Conservation (phyloP, 2,888 invertebrate species). For the Ditula angustiorana region DNA sequence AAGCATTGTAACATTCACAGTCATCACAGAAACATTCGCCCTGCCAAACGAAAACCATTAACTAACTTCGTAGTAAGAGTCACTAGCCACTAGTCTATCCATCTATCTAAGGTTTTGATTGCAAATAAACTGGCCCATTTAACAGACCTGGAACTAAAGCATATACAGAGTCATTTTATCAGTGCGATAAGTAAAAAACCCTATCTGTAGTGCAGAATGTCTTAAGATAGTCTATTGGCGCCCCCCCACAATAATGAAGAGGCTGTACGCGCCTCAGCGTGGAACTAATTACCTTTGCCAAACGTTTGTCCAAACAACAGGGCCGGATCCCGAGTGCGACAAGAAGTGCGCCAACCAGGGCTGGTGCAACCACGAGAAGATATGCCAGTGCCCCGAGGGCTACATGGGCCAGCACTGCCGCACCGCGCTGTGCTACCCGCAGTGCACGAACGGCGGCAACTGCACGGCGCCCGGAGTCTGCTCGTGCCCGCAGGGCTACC, state of each 20-base stretch:
- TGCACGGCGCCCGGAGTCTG: conserved; percentile 96
- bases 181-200: no score
- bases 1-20: no score
- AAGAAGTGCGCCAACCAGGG: conserved; percentile 94
- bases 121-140: no score
- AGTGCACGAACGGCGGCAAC: conserved; percentile 96
- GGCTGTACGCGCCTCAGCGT: background rate
- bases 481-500: conserved; percentile 95
- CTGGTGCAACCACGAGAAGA: conserved; percentile 93
- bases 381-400: conserved; percentile 95
- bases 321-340: conserved; percentile 95
- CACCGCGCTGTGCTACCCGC: conserved; percentile 95
- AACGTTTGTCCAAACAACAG: conserved; percentile 64
- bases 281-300: background rate
- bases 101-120: no score
- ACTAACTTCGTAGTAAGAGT: no score
- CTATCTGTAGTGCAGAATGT: no score
- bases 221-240: no score
- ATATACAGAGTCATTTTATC: no score
- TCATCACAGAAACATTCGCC: no score
- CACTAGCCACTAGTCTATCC: no score
- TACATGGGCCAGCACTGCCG: conserved; percentile 96
- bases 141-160: no score
- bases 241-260: background rate
- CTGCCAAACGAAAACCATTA: no score